phyloP scores from a whole-genome alignment of 2,113 vertebrate species.

The Hypocryptadius cinnamomeus region DNA sequence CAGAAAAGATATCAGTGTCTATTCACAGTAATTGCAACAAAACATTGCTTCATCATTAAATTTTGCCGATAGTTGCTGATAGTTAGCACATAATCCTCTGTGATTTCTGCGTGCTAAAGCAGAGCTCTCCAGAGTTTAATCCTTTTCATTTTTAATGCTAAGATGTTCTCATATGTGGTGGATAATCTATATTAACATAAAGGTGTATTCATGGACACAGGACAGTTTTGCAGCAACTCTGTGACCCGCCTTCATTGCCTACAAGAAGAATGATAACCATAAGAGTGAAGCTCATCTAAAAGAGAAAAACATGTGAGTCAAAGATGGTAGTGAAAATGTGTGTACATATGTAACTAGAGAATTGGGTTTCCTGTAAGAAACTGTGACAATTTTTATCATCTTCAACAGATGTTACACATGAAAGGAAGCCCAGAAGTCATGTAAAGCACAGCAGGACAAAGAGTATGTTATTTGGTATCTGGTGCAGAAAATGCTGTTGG shows the following conservation, averaged over 20 bases:
- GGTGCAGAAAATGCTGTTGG: background rate
- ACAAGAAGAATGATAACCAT: background rate
- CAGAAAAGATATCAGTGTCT: background rate
- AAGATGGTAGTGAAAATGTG: background rate
- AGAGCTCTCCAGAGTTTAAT: background rate
- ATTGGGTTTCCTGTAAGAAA: background rate
- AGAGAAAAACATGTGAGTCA: background rate
- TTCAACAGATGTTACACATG: background rate
- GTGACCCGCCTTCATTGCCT: background rate
- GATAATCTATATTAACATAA: background rate
- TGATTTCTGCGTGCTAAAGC: background rate
- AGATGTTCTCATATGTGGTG: background rate
- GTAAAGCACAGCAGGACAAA: background rate
- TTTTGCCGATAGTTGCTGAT: background rate
- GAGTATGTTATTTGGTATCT: too few relatives aligned
- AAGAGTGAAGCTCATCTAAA: background rate
- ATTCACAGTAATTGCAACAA: background rate
- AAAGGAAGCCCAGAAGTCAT: background rate
- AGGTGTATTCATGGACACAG: background rate
- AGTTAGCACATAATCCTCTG: background rate
- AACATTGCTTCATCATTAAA: background rate
- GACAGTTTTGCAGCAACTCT: background rate
- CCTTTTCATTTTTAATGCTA: background rate
- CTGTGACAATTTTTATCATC: background rate
- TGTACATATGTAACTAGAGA: background rate